Conservation (phyloP, 2,888 invertebrate species). For the Drosophila formosana region DNA sequence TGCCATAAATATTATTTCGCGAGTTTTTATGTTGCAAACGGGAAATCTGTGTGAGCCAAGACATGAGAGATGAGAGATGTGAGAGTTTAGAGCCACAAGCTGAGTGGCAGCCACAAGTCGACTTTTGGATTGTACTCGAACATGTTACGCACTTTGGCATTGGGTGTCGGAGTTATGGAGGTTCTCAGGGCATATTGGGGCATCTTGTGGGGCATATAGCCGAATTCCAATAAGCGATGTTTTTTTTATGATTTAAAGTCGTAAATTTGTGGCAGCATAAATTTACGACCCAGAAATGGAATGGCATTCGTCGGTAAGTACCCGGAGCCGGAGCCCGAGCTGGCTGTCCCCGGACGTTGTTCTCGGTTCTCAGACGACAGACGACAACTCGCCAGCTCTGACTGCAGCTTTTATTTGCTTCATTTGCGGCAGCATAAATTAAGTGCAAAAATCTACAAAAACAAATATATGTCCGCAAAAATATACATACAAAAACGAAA, state of each 20-base stretch:
- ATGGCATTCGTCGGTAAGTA: slow-evolving; percentile 62
- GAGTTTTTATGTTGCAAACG: slow-evolving; percentile 63
- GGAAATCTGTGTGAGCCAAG: slow-evolving; percentile 36
- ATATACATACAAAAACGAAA: slow-evolving; percentile 19
- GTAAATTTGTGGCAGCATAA: slow-evolving; percentile 71
- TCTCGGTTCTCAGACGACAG: not conserved
- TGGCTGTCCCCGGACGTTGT: slow-evolving; percentile 28
- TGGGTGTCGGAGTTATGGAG: slow-evolving; percentile 5
- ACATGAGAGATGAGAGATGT: too few relatives aligned
- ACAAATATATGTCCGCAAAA: slow-evolving; percentile 44
- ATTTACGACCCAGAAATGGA: slow-evolving; percentile 75
- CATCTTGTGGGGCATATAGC: slow-evolving; percentile 15
- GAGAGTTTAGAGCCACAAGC: not conserved
- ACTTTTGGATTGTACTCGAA: slow-evolving; percentile 16
- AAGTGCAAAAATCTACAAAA: slow-evolving; percentile 69
- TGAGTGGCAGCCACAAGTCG: slow-evolving; percentile 19
- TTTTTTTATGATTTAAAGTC: slow-evolving; percentile 78
- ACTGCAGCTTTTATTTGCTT: slow-evolving; percentile 68
- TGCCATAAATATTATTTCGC: slow-evolving; percentile 76
- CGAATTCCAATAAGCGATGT: slow-evolving; percentile 63
- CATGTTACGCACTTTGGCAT: slow-evolving; percentile 15
- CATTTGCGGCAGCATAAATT: slow-evolving; percentile 77
- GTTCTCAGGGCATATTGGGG: not conserved
- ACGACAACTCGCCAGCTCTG: slow-evolving; percentile 13
- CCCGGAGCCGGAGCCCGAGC: slow-evolving; percentile 17